These are phyloP conservation scores for Chinchilla lanigera DNA, from an alignment of 2,113 vertebrate genomes.

Conservation along the genomic window DNA sequence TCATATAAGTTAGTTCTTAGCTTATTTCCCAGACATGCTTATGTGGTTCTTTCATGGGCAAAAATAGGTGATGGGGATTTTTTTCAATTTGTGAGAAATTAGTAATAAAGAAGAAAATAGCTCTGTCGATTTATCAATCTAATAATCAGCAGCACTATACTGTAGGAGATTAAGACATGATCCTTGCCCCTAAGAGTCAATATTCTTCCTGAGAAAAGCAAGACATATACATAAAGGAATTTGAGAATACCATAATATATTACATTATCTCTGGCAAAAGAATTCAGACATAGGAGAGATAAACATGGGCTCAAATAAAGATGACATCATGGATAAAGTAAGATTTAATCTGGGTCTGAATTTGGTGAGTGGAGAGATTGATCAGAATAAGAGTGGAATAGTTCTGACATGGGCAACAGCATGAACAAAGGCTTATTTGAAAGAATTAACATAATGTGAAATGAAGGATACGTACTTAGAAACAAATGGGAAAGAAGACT, in stretches of 20 bases:
- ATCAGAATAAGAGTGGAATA: conserved; percentile 51
- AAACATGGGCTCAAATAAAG: conserved; percentile 49
- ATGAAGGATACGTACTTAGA: not conserved
- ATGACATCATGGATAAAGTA: conserved; percentile 65
- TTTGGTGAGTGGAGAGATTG: conserved; percentile 37
- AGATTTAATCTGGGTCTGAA: conserved; percentile 49
- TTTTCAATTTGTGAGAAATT: conserved; percentile 52
- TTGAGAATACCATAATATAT: conserved; percentile 58
- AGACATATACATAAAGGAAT: conserved; percentile 46
- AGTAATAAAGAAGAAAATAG: conserved; percentile 48
- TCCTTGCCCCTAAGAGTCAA: not conserved
- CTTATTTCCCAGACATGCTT: not conserved
- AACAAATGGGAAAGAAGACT: conserved; percentile 23
- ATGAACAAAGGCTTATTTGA: conserved; percentile 33
- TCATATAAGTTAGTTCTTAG: conserved; percentile 3
- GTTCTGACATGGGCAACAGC: not conserved
- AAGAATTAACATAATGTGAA: conserved; percentile 8
- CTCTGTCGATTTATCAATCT: conserved; percentile 54
- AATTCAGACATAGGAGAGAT: conserved; percentile 64
- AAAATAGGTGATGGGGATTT: not conserved
- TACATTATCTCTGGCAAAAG: conserved; percentile 62
- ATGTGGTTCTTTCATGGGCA: not conserved
- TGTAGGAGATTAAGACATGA: conserved; percentile 60
- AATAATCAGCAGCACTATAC: conserved; percentile 37
- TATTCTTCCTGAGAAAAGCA: conserved; percentile 27